Evolutionary conservation across 2,888 invertebrate species (phyloP).

Genomic region (Cosmia pyralina): DNA sequence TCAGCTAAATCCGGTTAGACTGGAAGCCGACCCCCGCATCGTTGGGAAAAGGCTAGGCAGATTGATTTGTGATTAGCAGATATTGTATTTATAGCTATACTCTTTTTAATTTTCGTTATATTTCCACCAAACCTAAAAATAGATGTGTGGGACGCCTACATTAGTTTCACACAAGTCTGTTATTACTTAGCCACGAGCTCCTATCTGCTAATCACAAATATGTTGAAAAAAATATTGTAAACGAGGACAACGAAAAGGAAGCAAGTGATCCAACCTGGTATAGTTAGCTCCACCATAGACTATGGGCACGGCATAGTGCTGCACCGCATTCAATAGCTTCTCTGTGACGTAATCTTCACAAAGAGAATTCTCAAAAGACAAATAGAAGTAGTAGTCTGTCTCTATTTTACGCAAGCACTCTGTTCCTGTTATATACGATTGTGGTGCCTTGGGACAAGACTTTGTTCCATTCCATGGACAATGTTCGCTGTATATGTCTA

Average conservation of each 20-base stretch:
- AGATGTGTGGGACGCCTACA: too few species aligned
- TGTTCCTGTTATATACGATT: not conserved
- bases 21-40: too few species aligned
- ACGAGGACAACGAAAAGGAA: not conserved
- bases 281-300: constrained; percentile 83
- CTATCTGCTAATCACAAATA: not conserved
- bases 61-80: too few species aligned
- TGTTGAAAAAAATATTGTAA: not conserved
- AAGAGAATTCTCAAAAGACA: constrained; percentile 81
- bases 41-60: too few species aligned
- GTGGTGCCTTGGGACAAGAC: constrained; percentile 5
- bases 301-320: constrained; percentile 77
- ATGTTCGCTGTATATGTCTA: constrained; percentile 74
- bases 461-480: constrained; percentile 65
- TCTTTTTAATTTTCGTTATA: too few species aligned
- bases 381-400: constrained; percentile 78
- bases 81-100: too few species aligned
- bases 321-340: constrained; percentile 76
- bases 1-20: too few species aligned
- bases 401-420: constrained; percentile 69
- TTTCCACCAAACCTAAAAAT: too few species aligned
- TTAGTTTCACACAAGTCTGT: too few species aligned
- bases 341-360: constrained; percentile 82
- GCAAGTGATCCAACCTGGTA: constrained; percentile 70
- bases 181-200: too few species aligned